Conservation (phyloP, 2,113 vertebrate species). For the Alligator sinensis region DNA sequence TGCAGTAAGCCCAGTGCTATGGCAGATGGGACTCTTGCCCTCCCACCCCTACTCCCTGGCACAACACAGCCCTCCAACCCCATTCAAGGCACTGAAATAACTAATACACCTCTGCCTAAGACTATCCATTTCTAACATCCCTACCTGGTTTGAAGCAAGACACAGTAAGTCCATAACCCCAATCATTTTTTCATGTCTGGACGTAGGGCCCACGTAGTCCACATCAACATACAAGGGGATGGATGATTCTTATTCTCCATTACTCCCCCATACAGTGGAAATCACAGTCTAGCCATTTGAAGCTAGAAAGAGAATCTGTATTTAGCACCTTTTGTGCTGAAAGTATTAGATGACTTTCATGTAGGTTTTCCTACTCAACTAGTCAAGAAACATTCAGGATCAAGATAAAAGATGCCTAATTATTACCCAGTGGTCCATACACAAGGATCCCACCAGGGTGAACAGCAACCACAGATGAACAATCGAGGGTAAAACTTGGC, state of each 20-base stretch:
- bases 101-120: no score
- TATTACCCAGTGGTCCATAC: neutral
- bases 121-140: no score
- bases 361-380: constrained; percentile 23
- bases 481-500: constrained; percentile 13
- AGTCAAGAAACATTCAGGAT: constrained; percentile 3
- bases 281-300: neutral
- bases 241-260: neutral
- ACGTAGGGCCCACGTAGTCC: no score
- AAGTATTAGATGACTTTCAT: constrained; percentile 2
- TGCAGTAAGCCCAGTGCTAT: no score
- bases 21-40: no score
- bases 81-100: no score
- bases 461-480: constrained; percentile 1
- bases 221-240: neutral
- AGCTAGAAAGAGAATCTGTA: neutral
- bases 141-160: no score
- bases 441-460: neutral
- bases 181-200: no score
- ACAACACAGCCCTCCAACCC: no score
- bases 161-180: no score
- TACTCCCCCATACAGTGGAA: fast-evolving
- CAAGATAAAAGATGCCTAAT: constrained; percentile 41
- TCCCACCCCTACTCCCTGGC: no score
- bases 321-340: neutral